Percentiles rank a stretch among this genome's conserved stretches.
Conservation (phyloP, 2,113 vertebrate species). For the Vidua macroura region DNA sequence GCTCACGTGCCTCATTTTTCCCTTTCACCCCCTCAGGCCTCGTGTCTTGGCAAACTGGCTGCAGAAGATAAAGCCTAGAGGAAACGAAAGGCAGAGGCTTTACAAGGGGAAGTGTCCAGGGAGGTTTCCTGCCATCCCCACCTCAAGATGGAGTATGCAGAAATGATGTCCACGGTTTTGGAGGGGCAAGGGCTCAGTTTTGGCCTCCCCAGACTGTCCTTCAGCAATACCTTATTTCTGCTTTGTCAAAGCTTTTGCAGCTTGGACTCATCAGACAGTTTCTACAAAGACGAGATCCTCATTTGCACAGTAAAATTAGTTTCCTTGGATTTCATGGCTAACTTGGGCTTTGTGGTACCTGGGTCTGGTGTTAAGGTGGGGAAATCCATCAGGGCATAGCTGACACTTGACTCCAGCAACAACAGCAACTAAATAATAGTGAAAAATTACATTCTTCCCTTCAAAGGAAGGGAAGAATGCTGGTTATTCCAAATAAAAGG, state of each 20-base stretch:
- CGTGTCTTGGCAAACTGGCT: background rate
- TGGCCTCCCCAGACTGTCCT: background rate
- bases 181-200: background rate
- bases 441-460: background rate
- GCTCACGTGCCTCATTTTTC: background rate
- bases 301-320: background rate
- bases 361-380: background rate
- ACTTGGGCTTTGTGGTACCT: background rate
- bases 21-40: background rate
- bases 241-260: background rate
- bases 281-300: background rate
- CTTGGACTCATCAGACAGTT: background rate
- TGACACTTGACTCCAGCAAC: background rate
- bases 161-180: background rate
- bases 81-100: background rate
- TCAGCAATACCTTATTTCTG: background rate
- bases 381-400: background rate
- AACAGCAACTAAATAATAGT: background rate
- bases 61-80: background rate
- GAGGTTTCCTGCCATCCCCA: background rate
- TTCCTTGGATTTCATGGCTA: background rate
- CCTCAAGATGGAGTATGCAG: fast-evolving
- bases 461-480: background rate
- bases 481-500: background rate
- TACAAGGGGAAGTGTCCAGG: background rate